Percentiles rank a stretch among this genome's conserved stretches.
Conservation (phyloP, 2,113 vertebrate genomes). For the Anolis carolinensis region DNA sequence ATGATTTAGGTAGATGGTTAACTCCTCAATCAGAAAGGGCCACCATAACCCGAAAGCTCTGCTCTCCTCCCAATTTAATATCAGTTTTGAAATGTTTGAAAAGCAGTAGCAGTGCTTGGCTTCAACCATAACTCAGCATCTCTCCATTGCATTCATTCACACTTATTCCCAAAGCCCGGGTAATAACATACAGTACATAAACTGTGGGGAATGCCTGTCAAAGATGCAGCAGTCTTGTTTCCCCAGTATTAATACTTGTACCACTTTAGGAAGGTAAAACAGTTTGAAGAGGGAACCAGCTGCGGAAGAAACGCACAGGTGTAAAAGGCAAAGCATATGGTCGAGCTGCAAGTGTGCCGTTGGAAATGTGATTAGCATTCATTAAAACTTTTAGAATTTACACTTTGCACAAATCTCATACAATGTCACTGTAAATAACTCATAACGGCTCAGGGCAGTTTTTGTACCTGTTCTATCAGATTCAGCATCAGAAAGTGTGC, state of each 20-base stretch:
- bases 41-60: too few species aligned
- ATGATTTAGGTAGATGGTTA: too few species aligned
- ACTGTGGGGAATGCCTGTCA: slow-evolving; percentile 40
- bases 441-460: slow-evolving; percentile 67
- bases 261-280: slow-evolving; percentile 69
- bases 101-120: not conserved
- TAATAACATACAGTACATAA: slow-evolving; percentile 40
- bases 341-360: slow-evolving; percentile 64
- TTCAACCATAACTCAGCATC: not conserved
- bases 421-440: slow-evolving; percentile 75
- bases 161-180: slow-evolving; percentile 26
- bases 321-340: slow-evolving; percentile 79
- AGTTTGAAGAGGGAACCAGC: slow-evolving; percentile 64
- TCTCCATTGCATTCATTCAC: not conserved
- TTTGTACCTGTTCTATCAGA: slow-evolving; percentile 55
- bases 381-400: slow-evolving; percentile 81
- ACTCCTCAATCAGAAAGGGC: too few species aligned
- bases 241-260: slow-evolving; percentile 77
- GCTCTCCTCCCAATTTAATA: too few species aligned
- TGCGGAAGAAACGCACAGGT: slow-evolving; percentile 73
- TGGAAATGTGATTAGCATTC: slow-evolving; percentile 80
- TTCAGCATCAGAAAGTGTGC: not conserved
- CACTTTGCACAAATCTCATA: slow-evolving; percentile 74
- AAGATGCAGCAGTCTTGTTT: slow-evolving; percentile 68
- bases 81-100: not conserved